Evolutionary conservation across 2,113 vertebrate genomes (phyloP), one percentile per base, ranked within the genome.

Genomic region (Ariopsis seemanni): DNA sequence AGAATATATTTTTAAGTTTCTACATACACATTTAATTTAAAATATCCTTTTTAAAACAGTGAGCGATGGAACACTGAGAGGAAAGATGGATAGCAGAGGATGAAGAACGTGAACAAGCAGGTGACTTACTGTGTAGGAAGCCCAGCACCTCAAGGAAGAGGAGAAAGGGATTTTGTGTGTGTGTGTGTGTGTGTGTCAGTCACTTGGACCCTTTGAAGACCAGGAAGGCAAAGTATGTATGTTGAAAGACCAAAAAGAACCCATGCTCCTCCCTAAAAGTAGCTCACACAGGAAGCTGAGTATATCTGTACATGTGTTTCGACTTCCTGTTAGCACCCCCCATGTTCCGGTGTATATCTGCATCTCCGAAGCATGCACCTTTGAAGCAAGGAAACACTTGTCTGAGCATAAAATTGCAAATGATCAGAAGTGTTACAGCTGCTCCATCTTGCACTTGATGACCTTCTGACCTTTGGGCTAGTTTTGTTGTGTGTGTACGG

Each of bases 261-360:
- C 15, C 25, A 27, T 53, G 42, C 62, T 25, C 86, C 84, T 80
- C 83, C 87, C 78, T 79, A 55, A 63, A 67, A 58, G 71, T 5
- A 14, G 25, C 48, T 88, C 50, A 75, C 20, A 79, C 89, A 86
- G 89, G 89, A 90, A 90, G 85, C 48, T 71, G 50, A 60, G 34
- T 62, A 6, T 63, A 75, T 84, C 52, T 83, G 77, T 55, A 75
- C 57, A 75, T 58, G 52, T 69, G 48, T 83, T 67, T 86, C 42
- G 25, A 86, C 85, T 90, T 90, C 89, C 89, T 90, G 84, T 74
- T 82, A 34, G 52, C 42, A 67, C 81, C 58, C 53, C 42, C 72
- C 65, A 90, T 67, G 7, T 15, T 30, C 79, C 42, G 8, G 57
- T 67, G 82, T 67, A 53, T 42, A 62, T 62, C 18, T 82, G 58